These are phyloP conservation scores for Cylindroiulus punctatus DNA, from an alignment of 2,888 invertebrate genomes.

Conservation along the genomic window DNA sequence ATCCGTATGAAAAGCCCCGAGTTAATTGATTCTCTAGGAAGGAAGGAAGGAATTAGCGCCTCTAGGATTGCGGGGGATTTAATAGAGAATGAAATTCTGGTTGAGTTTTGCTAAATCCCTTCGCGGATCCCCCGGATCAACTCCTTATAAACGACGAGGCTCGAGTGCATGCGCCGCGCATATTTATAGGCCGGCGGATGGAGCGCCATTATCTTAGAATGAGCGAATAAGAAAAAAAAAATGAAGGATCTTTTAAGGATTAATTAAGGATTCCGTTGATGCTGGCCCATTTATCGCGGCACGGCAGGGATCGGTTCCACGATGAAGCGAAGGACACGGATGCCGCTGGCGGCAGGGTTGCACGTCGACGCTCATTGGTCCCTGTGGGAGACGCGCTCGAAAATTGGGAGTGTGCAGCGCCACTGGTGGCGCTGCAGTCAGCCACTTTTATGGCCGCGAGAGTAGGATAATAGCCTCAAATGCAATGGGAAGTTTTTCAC, in stretches of 20 bases:
- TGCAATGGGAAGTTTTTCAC: no score
- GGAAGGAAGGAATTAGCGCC: constrained; percentile 32
- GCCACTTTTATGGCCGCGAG: no score
- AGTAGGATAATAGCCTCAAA: no score
- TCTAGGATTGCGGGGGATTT: constrained; percentile 32
- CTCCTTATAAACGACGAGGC: background rate
- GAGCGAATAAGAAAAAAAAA: background rate
- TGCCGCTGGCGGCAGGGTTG: no score
- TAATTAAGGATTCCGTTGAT: background rate
- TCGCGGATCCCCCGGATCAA: constrained; percentile 12
- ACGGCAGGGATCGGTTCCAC: no score
- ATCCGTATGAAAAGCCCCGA: constrained; percentile 13
- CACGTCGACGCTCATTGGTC: no score
- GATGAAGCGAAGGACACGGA: no score
- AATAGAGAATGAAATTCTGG: constrained; percentile 14
- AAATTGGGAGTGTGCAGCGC: no score
- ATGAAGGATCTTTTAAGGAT: background rate
- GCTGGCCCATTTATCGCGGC: background rate
- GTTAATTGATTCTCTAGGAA: constrained; percentile 21
- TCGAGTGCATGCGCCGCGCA: background rate
- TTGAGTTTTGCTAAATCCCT: constrained; percentile 15
- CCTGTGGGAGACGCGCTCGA: no score
- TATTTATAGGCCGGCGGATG: background rate
- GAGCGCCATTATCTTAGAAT: background rate
- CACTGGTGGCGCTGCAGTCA: no score